Percentiles rank a stretch among this genome's conserved stretches.
Evolutionary conservation across 2,113 vertebrate genomes (phyloP).

Genomic region (Anguilla japonica): DNA sequence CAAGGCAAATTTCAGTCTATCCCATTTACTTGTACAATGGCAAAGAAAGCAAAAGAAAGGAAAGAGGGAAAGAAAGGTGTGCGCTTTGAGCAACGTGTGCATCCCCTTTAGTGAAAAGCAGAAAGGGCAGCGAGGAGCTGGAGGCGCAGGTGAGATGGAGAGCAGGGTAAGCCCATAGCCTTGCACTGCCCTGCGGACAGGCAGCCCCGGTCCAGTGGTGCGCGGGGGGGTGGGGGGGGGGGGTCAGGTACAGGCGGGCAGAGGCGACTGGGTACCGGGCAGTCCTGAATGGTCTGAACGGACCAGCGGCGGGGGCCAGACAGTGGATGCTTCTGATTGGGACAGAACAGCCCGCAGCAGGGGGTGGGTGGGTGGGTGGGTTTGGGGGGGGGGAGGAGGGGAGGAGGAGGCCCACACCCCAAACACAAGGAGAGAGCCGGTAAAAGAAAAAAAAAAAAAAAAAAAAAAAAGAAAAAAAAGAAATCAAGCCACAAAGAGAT

Average conservation of each 20-base stretch:
- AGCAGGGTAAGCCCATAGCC: not conserved
- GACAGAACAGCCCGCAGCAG: conserved; percentile 74
- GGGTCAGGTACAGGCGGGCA: conserved; percentile 18
- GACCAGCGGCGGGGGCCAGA: conserved; percentile 94
- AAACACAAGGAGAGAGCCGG: conserved; percentile 59
- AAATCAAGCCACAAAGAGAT: conserved; percentile 53
- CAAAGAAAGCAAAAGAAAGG: conserved; percentile 18
- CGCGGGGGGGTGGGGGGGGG: not conserved
- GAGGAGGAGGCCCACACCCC: conserved; percentile 48
- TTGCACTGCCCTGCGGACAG: not conserved
- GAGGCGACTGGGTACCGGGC: conserved; percentile 84
- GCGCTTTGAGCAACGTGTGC: not conserved
- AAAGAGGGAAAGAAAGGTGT: not conserved
- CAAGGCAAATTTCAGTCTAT: no score
- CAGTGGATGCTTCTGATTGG: conserved; percentile 89
- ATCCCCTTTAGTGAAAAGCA: not conserved
- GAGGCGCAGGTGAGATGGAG: not conserved
- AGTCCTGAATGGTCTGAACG: conserved; percentile 97
- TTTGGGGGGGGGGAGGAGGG: conserved; percentile 40
- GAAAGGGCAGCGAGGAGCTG: conserved; percentile 36
- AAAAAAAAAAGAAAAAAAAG: conserved; percentile 48
- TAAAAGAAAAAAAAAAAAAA: not conserved
- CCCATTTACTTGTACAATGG: not conserved
- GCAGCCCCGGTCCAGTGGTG: not conserved
- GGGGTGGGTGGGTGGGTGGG: conserved; percentile 6